A percentile compares a stretch with the other conserved stretches of the same genome.
These are phyloP conservation scores for Falco berigora DNA, from an alignment of 2,797 vertebrate species.

Conservation along the genomic window DNA sequence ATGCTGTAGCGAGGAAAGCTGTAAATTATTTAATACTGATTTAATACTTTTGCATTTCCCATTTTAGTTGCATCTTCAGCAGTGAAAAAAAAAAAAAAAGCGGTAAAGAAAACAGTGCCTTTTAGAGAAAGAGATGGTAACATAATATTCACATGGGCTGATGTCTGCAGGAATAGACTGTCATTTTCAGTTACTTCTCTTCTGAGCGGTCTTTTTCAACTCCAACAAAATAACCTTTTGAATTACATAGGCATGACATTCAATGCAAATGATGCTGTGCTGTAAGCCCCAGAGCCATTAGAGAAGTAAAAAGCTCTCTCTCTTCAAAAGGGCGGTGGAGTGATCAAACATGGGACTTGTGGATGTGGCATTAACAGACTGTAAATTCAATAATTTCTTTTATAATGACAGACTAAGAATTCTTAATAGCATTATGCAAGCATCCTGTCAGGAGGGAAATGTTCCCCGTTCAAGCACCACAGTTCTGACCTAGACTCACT, in stretches of 20 bases:
- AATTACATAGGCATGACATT: constrained; percentile 42
- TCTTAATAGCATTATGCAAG: background rate
- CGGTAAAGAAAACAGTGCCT: background rate
- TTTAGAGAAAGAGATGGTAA: background rate
- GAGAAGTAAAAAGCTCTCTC: constrained; percentile 23
- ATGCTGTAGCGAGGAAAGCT: background rate
- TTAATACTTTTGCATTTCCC: background rate
- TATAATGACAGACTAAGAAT: constrained; percentile 19
- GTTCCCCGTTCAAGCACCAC: background rate
- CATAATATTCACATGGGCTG: background rate
- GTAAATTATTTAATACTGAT: constrained; percentile 36
- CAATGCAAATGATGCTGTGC: constrained; percentile 21
- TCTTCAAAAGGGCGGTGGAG: background rate
- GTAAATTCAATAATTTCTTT: constrained; percentile 22
- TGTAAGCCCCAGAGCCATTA: constrained; percentile 32
- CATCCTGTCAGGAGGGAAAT: background rate
- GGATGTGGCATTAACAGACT: background rate
- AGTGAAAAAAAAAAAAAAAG: background rate
- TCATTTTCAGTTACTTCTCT: constrained; percentile 27
- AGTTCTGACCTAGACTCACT: background rate
- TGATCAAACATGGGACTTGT: background rate
- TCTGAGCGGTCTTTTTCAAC: background rate
- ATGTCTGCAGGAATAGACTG: constrained; percentile 6
- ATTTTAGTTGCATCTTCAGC: background rate
- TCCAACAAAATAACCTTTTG: constrained; percentile 29